A percentile compares a stretch with the other conserved stretches of the same genome.
These are phyloP conservation scores for Zygaena filipendulae DNA, from an alignment of 2,888 invertebrate species.

Conservation along the genomic window DNA sequence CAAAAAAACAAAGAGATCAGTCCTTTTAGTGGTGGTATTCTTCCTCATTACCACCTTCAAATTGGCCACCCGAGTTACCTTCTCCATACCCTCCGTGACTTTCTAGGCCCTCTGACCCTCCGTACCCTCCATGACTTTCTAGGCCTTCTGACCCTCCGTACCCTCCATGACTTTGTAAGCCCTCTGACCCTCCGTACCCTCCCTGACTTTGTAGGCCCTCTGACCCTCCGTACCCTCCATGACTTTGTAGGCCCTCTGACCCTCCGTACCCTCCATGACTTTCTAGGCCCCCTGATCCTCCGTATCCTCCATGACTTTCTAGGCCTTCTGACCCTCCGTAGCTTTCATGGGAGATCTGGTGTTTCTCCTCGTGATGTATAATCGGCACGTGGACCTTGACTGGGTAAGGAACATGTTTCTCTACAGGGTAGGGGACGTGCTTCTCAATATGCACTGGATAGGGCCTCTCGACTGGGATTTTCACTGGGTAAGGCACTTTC, in stretches of 20 bases:
- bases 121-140: slow-evolving; percentile 11
- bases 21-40: slow-evolving; percentile 57
- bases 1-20: slow-evolving; percentile 54
- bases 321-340: slow-evolving; percentile 15
- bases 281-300: slow-evolving; percentile 11
- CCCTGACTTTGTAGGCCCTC: slow-evolving; percentile 17
- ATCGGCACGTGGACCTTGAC: slow-evolving; percentile 77
- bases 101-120: slow-evolving; percentile 11
- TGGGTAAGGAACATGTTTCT: slow-evolving; percentile 75
- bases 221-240: slow-evolving; percentile 16
- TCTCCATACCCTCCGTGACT: slow-evolving; percentile 17
- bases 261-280: slow-evolving; percentile 17
- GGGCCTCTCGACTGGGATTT: slow-evolving; percentile 70
- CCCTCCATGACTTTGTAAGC: slow-evolving; percentile 19
- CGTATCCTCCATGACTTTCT: slow-evolving; percentile 11
- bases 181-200: slow-evolving; percentile 10
- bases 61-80: slow-evolving; percentile 17
- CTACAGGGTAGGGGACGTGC: slow-evolving; percentile 73
- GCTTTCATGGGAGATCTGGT: slow-evolving; percentile 23
- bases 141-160: slow-evolving; percentile 15
- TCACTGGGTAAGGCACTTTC: slow-evolving; percentile 74
- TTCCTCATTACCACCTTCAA: slow-evolving; percentile 31
- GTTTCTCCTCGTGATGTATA: slow-evolving; percentile 54
- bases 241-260: slow-evolving; percentile 12
- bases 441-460: slow-evolving; percentile 73